Conservation (phyloP, 2,888 invertebrate species). For the Tinea pellionella region DNA sequence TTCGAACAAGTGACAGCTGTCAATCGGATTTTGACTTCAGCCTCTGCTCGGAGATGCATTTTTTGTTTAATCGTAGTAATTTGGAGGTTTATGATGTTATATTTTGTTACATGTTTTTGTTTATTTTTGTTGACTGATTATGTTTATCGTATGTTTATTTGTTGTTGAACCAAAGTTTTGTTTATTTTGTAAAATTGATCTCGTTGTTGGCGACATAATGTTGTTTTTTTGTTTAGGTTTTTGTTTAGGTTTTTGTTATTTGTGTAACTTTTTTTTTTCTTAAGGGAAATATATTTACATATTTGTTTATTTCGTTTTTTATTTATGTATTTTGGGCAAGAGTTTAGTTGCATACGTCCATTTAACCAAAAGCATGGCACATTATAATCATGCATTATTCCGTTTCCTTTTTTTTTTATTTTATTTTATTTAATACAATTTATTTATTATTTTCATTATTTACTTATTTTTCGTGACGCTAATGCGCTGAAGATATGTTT, state of each 20-base stretch:
- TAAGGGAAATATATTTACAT: constrained; percentile 16
- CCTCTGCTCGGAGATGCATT: too few species aligned
- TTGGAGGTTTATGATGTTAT: too few species aligned
- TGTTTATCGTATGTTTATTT: constrained; percentile 18
- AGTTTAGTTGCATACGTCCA: constrained; percentile 5
- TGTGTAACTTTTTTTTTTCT: constrained; percentile 10
- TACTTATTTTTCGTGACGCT: neutral
- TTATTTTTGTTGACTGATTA: neutral
- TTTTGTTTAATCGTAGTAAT: too few species aligned
- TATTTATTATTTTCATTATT: neutral
- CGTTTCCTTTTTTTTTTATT: neutral
- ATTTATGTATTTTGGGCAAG: constrained; percentile 16
- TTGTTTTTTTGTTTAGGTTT: constrained; percentile 22
- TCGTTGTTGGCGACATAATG: constrained; percentile 16
- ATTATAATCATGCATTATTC: constrained; percentile 1
- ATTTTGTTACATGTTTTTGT: too few species aligned
- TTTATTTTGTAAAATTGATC: constrained; percentile 16
- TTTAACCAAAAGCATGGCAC: constrained; percentile 1
- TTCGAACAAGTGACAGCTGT: too few species aligned
- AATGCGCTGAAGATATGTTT: neutral
- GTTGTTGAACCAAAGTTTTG: constrained; percentile 16
- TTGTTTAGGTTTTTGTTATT: neutral
- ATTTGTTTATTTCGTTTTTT: constrained; percentile 21
- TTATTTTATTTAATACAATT: neutral
- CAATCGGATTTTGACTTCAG: too few species aligned